phyloP scores from a whole-genome alignment of 2,888 invertebrate genomes.

The Ectemnius cavifrons region DNA sequence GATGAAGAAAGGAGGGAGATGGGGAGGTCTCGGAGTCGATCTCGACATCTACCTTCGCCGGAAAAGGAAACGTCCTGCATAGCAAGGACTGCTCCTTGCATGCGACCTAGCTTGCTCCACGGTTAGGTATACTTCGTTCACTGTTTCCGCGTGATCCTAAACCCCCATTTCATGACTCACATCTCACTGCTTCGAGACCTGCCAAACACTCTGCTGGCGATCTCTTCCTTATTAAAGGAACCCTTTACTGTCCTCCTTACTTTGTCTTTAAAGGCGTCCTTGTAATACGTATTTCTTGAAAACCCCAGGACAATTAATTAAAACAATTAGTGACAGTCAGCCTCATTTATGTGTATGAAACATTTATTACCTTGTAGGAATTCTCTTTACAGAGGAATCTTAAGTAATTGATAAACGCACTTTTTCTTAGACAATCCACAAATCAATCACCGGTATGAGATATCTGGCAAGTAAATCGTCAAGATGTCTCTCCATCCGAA shows the following conservation, averaged over 20 bases:
- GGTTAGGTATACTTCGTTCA: conserved; percentile 35
- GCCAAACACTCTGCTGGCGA: not conserved
- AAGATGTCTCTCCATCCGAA: not conserved
- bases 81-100: conserved; percentile 42
- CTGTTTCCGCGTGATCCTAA: conserved; percentile 36
- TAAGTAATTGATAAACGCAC: not conserved
- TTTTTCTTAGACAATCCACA: not conserved
- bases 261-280: no score
- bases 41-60: conserved; percentile 53
- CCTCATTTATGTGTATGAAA: not conserved
- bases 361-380: not conserved
- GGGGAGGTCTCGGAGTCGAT: conserved; percentile 36
- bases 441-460: not conserved
- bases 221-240: not conserved
- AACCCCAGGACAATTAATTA: not conserved
- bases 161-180: conserved; percentile 33
- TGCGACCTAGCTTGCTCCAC: conserved; percentile 41
- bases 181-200: not conserved
- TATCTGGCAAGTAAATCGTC: not conserved
- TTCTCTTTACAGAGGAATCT: not conserved
- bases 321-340: not conserved
- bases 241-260: not conserved
- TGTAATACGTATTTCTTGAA: not conserved
- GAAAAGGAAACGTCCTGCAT: conserved; percentile 59
- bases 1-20: conserved; percentile 4